A percentile compares a stretch with the other conserved stretches of the same genome.
Conservation (phyloP, 2,888 invertebrate species). For the Stenotaenia linearis region DNA sequence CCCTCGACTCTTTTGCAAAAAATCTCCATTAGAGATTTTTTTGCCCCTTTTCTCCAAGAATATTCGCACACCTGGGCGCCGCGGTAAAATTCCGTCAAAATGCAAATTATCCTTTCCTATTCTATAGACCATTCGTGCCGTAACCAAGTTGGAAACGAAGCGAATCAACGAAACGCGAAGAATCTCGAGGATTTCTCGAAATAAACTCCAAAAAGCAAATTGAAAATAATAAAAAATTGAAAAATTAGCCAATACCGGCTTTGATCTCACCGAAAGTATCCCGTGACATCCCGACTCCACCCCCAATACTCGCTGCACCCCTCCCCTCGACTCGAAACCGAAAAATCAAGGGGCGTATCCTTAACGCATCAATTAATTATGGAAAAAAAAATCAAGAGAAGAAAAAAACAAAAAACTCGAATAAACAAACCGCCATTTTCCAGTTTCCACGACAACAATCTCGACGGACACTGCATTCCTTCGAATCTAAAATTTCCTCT, state of each 20-base stretch:
- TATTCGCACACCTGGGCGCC: constrained; percentile 8
- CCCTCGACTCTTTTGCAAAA: too few species aligned
- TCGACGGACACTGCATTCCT: background rate
- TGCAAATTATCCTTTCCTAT: background rate
- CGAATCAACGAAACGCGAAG: background rate
- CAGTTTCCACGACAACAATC: background rate
- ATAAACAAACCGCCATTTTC: background rate
- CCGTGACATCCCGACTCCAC: constrained; percentile 6
- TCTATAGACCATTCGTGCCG: background rate
- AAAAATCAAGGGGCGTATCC: background rate
- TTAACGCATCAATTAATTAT: background rate
- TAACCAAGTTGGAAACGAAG: background rate
- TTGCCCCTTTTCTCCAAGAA: background rate
- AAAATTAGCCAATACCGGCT: background rate
- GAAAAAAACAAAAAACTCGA: background rate
- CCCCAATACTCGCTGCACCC: background rate
- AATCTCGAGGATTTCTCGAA: too few species aligned
- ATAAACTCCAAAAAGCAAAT: too few species aligned
- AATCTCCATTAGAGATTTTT: too few species aligned
- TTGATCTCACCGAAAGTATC: constrained; percentile 13
- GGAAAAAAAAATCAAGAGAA: background rate
- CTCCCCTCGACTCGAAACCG: background rate
- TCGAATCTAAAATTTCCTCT: too few species aligned
- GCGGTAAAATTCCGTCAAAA: constrained; percentile 3
- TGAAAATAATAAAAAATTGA: too few species aligned